Evolutionary conservation across 2,113 vertebrate species (phyloP), one percentile per base, ranked within the genome.

Genomic region (Melanotaenia duboulayi): DNA sequence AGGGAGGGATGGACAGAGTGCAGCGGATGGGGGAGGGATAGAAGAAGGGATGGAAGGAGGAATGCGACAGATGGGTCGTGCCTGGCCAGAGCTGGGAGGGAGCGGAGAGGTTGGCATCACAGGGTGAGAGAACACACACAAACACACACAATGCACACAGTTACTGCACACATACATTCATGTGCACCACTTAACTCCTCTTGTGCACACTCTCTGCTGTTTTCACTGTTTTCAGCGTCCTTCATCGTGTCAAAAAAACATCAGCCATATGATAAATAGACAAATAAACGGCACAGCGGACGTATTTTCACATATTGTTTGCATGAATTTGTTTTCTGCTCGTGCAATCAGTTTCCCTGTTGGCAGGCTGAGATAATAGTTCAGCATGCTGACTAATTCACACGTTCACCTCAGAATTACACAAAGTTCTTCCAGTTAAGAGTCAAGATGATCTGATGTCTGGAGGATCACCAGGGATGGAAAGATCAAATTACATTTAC

Each of bases 21-120:
- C 20, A 46, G 65, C 52, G 80, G 55, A 80, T 76, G 78, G 80
- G 78, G 78, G 81, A 74, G 74, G 87, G 78, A 68, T 76, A 76
- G 88, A 89, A 84, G 90, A 83, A 88, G 66, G 74, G 86, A 91
- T 90, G 89, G 84, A 89, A 89, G 86, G 85, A 91, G 87, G 92
- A 88, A 92, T 90, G 91, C 88, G 91, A 94, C 93, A 94, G 93
- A 94, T 94, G 94, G 92, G 92, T 91, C 82, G 83, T 88, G 89
- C 90, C 81, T 89, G 90, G 91, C 88, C 88, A 90, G 89, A 91
- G 88, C 91, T 90, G 83, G 90, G 89, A 92, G 90, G 90, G 90
- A 91, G 87, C 83, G 74, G 91, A 91, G 91, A 93, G 92, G 92
- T 91, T 92, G 92, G 92, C 90, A 92, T 92, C 90, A 89, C 85